Evolutionary conservation across 2,797 vertebrate species (phyloP).

Genomic region (Chaunax sp.): DNA sequence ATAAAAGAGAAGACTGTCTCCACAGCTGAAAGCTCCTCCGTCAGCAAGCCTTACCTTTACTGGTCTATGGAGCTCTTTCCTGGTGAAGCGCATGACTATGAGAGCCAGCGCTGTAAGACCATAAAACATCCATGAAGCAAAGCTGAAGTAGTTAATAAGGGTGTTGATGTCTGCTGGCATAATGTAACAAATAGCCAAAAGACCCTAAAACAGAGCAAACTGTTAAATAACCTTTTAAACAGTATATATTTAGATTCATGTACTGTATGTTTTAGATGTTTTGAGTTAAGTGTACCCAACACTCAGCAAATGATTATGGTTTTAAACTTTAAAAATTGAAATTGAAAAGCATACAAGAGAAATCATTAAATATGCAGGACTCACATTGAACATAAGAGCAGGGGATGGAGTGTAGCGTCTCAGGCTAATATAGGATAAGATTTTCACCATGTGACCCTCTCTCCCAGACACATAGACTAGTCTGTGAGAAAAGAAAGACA

Average conservation of each 20-base stretch:
- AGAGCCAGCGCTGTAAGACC: slow-evolving; percentile 85
- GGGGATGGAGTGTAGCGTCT: slow-evolving; percentile 89
- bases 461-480: slow-evolving; percentile 91
- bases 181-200: slow-evolving; percentile 87
- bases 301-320: neutral
- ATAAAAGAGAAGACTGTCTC: neutral
- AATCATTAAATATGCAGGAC: slow-evolving; percentile 56
- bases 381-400: slow-evolving; percentile 92
- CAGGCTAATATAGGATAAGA: slow-evolving; percentile 92
- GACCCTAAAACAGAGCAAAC: slow-evolving; percentile 77
- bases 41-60: slow-evolving; percentile 84
- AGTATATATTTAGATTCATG: too few species aligned
- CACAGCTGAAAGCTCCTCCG: neutral
- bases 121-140: slow-evolving; percentile 93
- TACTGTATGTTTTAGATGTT: too few species aligned
- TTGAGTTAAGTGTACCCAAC: neutral
- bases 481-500: slow-evolving; percentile 74
- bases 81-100: slow-evolving; percentile 95
- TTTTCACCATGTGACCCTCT: slow-evolving; percentile 94
- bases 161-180: slow-evolving; percentile 91
- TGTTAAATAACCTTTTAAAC: too few species aligned
- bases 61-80: slow-evolving; percentile 88
- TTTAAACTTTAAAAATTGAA: neutral
- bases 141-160: slow-evolving; percentile 97
- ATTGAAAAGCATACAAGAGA: neutral